A percentile compares a stretch with the other conserved stretches of the same genome.
Conservation (phyloP, 2,797 vertebrate genomes). For the Rhinichthys osculus region DNA sequence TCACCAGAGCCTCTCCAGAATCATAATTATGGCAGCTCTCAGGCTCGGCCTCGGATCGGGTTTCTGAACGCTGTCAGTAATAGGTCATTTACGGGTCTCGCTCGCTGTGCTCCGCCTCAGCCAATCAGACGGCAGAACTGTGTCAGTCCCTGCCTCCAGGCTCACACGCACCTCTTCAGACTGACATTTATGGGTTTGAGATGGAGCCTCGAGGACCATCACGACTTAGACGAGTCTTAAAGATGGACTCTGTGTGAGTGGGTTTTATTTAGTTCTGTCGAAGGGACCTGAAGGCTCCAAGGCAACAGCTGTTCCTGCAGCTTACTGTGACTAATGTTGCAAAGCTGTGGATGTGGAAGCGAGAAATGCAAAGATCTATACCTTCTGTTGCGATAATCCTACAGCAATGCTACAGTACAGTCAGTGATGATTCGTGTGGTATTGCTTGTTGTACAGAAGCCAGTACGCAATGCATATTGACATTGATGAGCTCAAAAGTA, state of each 20-base stretch:
- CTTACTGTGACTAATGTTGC: constrained; percentile 44
- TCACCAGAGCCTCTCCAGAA: constrained; percentile 48
- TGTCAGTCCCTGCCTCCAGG: constrained; percentile 22
- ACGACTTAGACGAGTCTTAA: constrained; percentile 39
- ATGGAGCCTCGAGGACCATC: constrained; percentile 40
- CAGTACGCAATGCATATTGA: neutral
- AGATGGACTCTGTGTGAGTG: constrained; percentile 45
- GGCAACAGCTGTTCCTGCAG: constrained; percentile 44
- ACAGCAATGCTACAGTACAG: constrained; percentile 23
- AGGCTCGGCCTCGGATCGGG: constrained; percentile 23
- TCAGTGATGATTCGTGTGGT: neutral
- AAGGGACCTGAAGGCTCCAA: constrained; percentile 29
- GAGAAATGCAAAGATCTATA: constrained; percentile 38
- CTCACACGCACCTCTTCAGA: constrained; percentile 44
- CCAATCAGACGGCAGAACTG: constrained; percentile 39
- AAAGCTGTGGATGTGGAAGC: constrained; percentile 35
- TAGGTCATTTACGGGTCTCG: constrained; percentile 42
- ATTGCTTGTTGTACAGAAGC: neutral
- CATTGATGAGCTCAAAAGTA: neutral
- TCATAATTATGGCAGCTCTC: constrained; percentile 54
- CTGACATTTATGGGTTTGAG: constrained; percentile 53
- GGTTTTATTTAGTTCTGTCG: constrained; percentile 43
- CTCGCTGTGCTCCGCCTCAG: neutral
- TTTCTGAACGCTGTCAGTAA: constrained; percentile 31
- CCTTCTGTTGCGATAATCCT: constrained; percentile 37